Evolutionary conservation across 2,113 vertebrate species (phyloP).

Genomic region (Malurus elegans): DNA sequence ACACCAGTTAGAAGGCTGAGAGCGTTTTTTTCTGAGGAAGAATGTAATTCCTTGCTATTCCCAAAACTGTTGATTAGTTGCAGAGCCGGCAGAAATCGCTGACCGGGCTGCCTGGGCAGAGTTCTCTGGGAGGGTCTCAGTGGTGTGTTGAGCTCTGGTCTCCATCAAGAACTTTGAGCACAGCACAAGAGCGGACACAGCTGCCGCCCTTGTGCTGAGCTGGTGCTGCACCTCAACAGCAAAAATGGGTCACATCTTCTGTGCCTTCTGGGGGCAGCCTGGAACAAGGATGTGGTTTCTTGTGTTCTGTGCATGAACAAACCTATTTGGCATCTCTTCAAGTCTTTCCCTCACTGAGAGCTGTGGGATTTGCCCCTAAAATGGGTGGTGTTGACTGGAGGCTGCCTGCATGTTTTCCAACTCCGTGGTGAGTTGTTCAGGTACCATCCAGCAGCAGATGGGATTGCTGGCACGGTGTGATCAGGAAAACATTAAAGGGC

Average conservation of each 20-base stretch:
- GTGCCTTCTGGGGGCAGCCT: background rate
- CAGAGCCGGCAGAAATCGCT: background rate
- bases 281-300: background rate
- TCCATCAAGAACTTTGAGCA: background rate
- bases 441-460: background rate
- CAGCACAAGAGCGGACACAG: background rate
- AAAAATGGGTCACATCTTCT: background rate
- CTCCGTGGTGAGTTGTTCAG: background rate
- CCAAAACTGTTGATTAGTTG: background rate
- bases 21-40: background rate
- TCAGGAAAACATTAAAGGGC: background rate
- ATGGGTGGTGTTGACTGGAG: background rate
- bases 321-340: background rate
- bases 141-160: background rate
- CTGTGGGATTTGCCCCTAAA: background rate
- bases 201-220: background rate
- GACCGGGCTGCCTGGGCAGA: background rate
- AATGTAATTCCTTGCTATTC: background rate
- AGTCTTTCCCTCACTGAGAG: background rate
- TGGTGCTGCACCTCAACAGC: background rate
- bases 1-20: background rate
- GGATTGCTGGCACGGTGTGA: background rate
- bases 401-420: background rate
- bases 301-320: background rate
- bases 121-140: background rate